Evolutionary conservation across 1,140 invertebrate genomes (phyloP).

Genomic region (Drosophila pseudoobscura): DNA sequence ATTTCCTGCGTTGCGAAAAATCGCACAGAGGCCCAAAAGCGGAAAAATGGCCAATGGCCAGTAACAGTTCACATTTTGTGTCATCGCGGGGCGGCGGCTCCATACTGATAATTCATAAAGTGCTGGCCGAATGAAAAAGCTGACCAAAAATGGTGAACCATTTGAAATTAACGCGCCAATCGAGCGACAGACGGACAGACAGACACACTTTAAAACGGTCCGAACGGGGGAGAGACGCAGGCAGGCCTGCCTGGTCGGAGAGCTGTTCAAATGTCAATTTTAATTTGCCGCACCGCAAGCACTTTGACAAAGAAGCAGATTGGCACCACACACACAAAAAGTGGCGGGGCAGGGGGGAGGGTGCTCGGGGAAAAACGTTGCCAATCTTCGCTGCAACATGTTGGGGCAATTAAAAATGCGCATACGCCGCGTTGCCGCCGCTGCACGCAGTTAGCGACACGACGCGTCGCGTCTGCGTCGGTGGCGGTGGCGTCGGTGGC

Average conservation of each 20-base stretch:
- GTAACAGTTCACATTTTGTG: constrained; percentile 67
- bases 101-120: constrained; percentile 81
- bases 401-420: constrained; percentile 80
- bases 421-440: constrained; percentile 70
- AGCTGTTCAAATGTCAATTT: constrained; percentile 78
- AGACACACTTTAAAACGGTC: too few species aligned
- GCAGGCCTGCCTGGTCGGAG: constrained; percentile 3
- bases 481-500: constrained; percentile 31
- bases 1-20: constrained; percentile 76
- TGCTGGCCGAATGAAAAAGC: constrained; percentile 27
- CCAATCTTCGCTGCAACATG: constrained; percentile 77
- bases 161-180: constrained; percentile 76
- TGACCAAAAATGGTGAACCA: constrained; percentile 67
- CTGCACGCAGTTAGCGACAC: constrained; percentile 50
- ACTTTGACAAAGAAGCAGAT: constrained; percentile 56
- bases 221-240: background rate
- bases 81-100: constrained; percentile 66
- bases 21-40: constrained; percentile 24
- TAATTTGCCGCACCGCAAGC: constrained; percentile 67
- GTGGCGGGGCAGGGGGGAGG: background rate
- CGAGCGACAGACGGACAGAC: background rate
- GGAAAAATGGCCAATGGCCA: constrained; percentile 33
- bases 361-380: constrained; percentile 35
- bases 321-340: constrained; percentile 21
- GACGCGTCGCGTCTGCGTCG: constrained; percentile 13